A percentile compares a stretch with the other conserved stretches of the same genome.
These are phyloP conservation scores for Ophiodon elongatus DNA, from an alignment of 2,113 vertebrate species.

Conservation along the genomic window DNA sequence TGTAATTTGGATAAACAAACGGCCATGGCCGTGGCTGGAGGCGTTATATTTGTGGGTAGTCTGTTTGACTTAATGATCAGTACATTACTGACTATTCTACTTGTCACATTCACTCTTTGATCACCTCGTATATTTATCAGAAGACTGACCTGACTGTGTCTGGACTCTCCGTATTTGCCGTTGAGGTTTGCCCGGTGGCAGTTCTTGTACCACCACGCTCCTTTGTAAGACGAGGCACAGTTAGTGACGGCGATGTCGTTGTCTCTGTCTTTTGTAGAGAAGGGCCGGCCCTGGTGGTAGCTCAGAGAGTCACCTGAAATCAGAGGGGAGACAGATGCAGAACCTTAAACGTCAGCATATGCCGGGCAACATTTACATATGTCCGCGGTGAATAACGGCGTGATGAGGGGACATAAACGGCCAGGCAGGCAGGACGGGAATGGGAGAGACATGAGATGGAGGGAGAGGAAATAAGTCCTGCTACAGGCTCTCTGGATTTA, in stretches of 20 bases:
- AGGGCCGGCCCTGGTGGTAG: conserved; percentile 98
- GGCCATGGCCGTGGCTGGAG: no score
- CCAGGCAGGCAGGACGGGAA: conserved; percentile 16
- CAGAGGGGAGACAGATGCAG: conserved; percentile 11
- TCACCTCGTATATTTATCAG: neutral
- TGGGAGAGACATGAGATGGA: neutral
- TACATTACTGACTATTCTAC: neutral
- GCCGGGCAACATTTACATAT: neutral
- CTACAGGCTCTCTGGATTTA: conserved; percentile 47
- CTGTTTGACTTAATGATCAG: neutral
- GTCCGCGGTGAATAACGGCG: conserved; percentile 15
- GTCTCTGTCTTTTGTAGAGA: conserved; percentile 98
- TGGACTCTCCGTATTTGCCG: conserved; percentile 96
- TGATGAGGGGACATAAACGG: conserved; percentile 38
- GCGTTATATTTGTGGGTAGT: neutral
- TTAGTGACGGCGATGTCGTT: conserved; percentile 98
- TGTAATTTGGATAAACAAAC: neutral
- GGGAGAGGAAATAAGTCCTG: conserved; percentile 9
- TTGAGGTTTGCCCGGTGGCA: conserved; percentile 99
- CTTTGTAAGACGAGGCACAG: conserved; percentile 98
- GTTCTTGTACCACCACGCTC: conserved; percentile 99
- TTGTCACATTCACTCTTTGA: neutral
- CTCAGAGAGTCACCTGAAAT: conserved; percentile 93
- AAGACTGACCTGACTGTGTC: conserved; percentile 95
- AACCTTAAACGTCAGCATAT: conserved; percentile 14